Evolutionary conservation across 2,113 vertebrate species (phyloP).

Genomic region (Leptocoma aspasia): DNA sequence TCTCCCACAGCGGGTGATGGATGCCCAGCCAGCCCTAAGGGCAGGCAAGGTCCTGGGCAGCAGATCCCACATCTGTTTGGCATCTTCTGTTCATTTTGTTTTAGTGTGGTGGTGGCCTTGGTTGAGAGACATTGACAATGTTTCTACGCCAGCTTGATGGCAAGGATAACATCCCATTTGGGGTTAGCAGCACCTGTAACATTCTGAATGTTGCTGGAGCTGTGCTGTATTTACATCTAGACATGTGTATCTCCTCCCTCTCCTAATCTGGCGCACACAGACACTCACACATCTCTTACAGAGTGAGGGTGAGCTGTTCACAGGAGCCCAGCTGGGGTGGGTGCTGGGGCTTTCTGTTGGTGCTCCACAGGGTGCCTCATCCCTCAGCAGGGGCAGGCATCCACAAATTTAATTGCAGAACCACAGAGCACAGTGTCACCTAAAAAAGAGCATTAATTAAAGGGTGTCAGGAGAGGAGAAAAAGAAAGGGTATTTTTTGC

Average conservation of each 20-base stretch:
- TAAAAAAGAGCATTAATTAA: slow-evolving; percentile 63
- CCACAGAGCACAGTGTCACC: slow-evolving; percentile 27
- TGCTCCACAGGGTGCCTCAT: slow-evolving; percentile 45
- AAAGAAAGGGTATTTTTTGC: background rate
- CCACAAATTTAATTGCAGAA: background rate
- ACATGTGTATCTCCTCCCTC: background rate
- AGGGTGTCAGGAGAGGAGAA: slow-evolving; percentile 56
- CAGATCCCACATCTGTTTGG: background rate
- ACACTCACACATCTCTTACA: background rate
- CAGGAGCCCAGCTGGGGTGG: slow-evolving; percentile 55
- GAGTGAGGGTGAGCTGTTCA: slow-evolving; percentile 53
- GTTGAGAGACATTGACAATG: rapidly evolving
- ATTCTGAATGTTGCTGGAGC: background rate
- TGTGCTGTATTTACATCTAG: background rate
- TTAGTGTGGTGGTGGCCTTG: background rate
- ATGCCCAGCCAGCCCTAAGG: background rate
- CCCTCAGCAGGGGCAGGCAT: slow-evolving; percentile 22
- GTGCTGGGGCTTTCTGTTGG: slow-evolving; percentile 61
- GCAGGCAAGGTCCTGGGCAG: background rate
- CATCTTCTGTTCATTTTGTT: background rate
- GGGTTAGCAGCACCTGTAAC: background rate
- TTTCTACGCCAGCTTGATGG: rapidly evolving
- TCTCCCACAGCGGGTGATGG: rapidly evolving
- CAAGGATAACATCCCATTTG: background rate
- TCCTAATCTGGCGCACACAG: background rate